These are phyloP conservation scores for Phenacoccus solenopsis DNA, from an alignment of 1,140 invertebrate genomes.

Conservation along the genomic window DNA sequence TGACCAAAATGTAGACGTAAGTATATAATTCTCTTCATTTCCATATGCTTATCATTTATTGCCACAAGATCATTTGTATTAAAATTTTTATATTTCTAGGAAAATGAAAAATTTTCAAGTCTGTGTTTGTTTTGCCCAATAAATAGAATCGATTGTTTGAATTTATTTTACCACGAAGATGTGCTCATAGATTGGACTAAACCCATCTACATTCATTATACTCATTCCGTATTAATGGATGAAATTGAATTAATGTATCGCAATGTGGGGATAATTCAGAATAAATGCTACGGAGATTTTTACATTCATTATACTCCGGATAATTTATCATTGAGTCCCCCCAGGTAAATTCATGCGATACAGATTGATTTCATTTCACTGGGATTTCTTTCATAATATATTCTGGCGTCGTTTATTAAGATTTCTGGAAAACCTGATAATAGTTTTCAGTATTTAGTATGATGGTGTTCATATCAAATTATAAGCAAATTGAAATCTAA, in stretches of 20 bases:
- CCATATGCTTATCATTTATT: too few species aligned
- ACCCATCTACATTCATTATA: slow-evolving; percentile 69
- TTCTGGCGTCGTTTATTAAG: too few species aligned
- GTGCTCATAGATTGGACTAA: slow-evolving; percentile 58
- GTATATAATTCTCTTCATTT: background rate
- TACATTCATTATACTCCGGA: slow-evolving; percentile 47
- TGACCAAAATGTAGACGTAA: slow-evolving; percentile 41
- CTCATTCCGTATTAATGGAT: slow-evolving; percentile 59
- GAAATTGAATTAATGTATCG: slow-evolving; percentile 52
- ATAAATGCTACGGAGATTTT: slow-evolving; percentile 60
- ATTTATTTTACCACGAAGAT: slow-evolving; percentile 55
- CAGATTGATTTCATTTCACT: too few species aligned
- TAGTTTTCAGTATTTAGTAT: too few species aligned
- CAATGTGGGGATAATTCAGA: slow-evolving; percentile 44
- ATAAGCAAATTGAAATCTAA: background rate
- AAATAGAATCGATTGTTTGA: slow-evolving; percentile 51
- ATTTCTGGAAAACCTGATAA: too few species aligned
- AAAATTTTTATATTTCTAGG: slow-evolving; percentile 41
- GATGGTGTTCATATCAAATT: too few species aligned
- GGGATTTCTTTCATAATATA: too few species aligned
- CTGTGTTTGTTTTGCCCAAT: slow-evolving; percentile 68
- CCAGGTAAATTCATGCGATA: background rate
- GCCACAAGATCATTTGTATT: too few species aligned
- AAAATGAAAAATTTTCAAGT: slow-evolving; percentile 63
- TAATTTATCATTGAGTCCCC: background rate